Evolutionary conservation across 2,797 vertebrate species (phyloP).

Genomic region (Phrynocephalus vlangalii): DNA sequence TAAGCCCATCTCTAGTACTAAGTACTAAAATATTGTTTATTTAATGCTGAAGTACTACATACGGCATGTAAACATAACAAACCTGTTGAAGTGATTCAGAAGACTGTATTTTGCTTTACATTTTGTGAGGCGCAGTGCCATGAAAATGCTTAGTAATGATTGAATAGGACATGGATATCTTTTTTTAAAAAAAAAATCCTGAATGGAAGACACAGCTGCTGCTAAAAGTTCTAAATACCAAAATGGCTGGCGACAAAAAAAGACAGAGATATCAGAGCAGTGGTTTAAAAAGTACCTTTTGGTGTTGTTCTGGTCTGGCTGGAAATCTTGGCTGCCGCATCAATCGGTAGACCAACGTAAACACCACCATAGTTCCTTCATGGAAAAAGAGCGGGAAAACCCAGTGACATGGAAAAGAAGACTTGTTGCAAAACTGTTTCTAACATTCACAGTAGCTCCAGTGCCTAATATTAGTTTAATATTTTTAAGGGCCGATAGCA

Average conservation of each 20-base stretch:
- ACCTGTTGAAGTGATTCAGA: neutral
- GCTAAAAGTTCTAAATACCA: constrained; percentile 32
- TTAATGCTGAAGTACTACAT: constrained; percentile 8
- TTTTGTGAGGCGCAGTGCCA: neutral
- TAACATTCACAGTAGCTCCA: neutral
- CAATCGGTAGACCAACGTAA: constrained; percentile 91
- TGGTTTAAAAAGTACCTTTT: constrained; percentile 83
- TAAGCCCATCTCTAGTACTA: too few relatives aligned
- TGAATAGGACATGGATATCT: neutral
- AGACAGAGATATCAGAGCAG: neutral
- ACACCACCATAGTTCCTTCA: constrained; percentile 95
- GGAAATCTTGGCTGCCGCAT: constrained; percentile 81
- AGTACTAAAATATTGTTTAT: constrained; percentile 2
- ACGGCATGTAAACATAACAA: constrained; percentile 33
- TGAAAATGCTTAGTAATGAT: neutral
- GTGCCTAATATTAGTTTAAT: too few relatives aligned
- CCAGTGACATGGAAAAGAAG: constrained; percentile 14
- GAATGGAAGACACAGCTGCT: neutral
- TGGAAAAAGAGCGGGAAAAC: constrained; percentile 41
- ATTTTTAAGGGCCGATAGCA: neutral
- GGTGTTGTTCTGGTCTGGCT: constrained; percentile 85
- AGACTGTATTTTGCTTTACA: neutral
- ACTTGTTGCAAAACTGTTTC: neutral
- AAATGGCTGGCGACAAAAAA: neutral
- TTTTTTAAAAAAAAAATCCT: neutral